Percentiles rank a stretch among this genome's conserved stretches.
Evolutionary conservation across 1,140 invertebrate genomes (phyloP).

Genomic region (Cheumatopsyche charites): DNA sequence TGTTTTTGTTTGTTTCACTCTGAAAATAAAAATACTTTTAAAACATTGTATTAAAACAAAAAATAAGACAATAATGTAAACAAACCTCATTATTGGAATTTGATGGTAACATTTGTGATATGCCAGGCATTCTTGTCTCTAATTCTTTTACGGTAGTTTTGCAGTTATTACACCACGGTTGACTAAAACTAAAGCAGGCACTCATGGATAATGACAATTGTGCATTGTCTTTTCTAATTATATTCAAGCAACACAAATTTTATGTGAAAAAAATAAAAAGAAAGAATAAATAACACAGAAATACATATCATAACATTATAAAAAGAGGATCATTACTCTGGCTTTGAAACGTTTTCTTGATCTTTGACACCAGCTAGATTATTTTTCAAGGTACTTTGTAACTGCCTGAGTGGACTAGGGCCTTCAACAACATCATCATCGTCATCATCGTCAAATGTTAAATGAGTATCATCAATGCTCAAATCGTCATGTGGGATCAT

Average conservation of each 20-base stretch:
- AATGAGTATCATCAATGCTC: constrained; percentile 22
- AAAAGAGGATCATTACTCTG: not conserved
- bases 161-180: constrained; percentile 50
- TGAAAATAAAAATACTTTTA: too few relatives aligned
- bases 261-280: not conserved
- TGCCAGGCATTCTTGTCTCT: constrained; percentile 50
- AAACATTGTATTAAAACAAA: not conserved
- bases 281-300: constrained; percentile 1
- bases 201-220: constrained; percentile 21
- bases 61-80: not conserved
- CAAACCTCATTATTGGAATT: constrained; percentile 41
- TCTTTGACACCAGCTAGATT: not conserved
- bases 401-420: not conserved
- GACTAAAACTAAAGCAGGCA: constrained; percentile 24
- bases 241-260: not conserved
- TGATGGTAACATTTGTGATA: constrained; percentile 49
- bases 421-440: constrained; percentile 27
- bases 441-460: constrained; percentile 35
- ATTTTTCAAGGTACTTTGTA: constrained; percentile 28
- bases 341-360: not conserved
- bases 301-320: not conserved
- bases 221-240: constrained; percentile 6
- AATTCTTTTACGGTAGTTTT: constrained; percentile 49
- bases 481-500: constrained; percentile 19
- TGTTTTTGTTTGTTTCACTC: not conserved